These are phyloP conservation scores for Pinctada fucata DNA, from an alignment of 2,888 invertebrate species.

Conservation along the genomic window DNA sequence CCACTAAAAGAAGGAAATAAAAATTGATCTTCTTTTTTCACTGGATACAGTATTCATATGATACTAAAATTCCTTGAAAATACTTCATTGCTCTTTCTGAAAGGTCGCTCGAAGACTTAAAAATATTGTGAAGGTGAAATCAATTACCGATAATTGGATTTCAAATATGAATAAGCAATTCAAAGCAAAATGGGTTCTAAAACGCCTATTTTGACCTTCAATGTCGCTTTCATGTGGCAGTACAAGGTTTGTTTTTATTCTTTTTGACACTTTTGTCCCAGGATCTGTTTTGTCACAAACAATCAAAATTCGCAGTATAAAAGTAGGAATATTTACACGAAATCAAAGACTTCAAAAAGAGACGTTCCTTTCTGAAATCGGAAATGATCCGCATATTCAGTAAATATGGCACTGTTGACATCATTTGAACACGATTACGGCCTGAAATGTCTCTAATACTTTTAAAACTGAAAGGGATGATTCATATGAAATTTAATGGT, in stretches of 20 bases:
- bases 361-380: background rate
- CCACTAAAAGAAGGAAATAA: too few relatives aligned
- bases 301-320: too few relatives aligned
- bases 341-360: background rate
- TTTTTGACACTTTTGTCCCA: background rate
- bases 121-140: background rate
- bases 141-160: background rate
- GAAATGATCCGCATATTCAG: background rate
- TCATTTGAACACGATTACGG: background rate
- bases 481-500: slow-evolving; percentile 5
- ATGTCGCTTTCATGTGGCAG: background rate
- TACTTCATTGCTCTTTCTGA: background rate
- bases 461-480: background rate
- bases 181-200: background rate
- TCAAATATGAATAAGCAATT: background rate
- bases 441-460: background rate
- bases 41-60: too few relatives aligned
- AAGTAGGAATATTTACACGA: background rate
- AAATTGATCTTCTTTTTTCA: too few relatives aligned
- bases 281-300: background rate
- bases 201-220: slow-evolving; percentile 1
- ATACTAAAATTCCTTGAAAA: background rate
- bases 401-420: background rate
- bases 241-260: background rate
- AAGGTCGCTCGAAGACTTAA: background rate